These are phyloP conservation scores for Thinocorus orbignyianus DNA, from an alignment of 2,113 vertebrate genomes.

Conservation along the genomic window DNA sequence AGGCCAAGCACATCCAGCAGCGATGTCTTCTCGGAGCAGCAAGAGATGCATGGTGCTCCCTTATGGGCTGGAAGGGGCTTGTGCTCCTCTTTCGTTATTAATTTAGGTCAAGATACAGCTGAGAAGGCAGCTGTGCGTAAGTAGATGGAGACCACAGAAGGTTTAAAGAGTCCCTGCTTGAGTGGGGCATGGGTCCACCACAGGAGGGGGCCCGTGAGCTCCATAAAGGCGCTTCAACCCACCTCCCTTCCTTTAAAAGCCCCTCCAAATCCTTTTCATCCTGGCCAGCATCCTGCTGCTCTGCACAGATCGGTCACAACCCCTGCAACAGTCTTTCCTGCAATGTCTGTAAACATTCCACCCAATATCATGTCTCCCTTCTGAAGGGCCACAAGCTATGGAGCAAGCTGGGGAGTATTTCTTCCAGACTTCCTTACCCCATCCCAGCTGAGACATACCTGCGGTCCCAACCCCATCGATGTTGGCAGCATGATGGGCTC, in stretches of 20 bases:
- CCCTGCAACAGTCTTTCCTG: not conserved
- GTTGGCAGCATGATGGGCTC: accelerated
- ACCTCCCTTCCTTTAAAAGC: not conserved
- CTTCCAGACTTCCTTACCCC: not conserved
- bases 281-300: not conserved
- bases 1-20: not conserved
- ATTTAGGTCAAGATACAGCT: not conserved
- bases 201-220: accelerated
- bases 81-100: not conserved
- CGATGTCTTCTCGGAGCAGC: accelerated
- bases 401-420: not conserved
- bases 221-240: not conserved
- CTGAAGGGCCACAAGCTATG: not conserved
- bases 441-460: accelerated
- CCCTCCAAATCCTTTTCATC: not conserved
- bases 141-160: not conserved
- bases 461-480: accelerated
- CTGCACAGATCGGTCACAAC: not conserved
- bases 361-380: accelerated
- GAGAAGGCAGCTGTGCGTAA: not conserved
- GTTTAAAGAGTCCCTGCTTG: not conserved
- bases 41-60: accelerated
- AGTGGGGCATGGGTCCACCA: accelerated
- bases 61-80: not conserved
- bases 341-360: not conserved